These are phyloP conservation scores for Ursus arctos DNA, from an alignment of 2,113 vertebrate species.

Conservation along the genomic window DNA sequence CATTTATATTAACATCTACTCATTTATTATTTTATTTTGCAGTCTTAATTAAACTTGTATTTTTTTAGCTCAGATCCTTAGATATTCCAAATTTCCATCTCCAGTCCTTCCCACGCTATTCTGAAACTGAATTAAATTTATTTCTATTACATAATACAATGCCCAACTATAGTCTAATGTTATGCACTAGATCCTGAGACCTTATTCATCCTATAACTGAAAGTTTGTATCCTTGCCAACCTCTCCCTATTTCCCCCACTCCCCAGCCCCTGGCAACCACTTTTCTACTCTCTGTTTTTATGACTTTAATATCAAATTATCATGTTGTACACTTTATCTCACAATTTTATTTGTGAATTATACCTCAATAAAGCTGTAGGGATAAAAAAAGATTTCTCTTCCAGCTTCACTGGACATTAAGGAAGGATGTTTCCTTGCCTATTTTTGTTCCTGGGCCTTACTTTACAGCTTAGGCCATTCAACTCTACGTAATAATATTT, in stretches of 20 bases:
- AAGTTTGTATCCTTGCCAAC: neutral
- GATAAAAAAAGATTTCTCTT: neutral
- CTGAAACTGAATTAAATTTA: conserved; percentile 13
- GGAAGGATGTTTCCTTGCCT: neutral
- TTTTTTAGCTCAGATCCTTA: conserved; percentile 46
- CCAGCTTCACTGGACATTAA: neutral
- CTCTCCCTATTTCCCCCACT: neutral
- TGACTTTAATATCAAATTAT: neutral
- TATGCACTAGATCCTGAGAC: neutral
- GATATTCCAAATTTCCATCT: conserved; percentile 24
- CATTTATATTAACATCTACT: neutral
- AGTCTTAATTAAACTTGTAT: neutral
- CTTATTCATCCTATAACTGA: neutral
- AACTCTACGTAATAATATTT: neutral
- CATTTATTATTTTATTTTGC: neutral
- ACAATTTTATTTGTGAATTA: neutral
- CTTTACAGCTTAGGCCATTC: neutral
- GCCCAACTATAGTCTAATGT: neutral
- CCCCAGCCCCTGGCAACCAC: neutral
- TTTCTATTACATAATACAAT: neutral
- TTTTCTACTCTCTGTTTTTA: neutral
- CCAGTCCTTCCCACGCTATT: neutral
- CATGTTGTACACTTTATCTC: neutral
- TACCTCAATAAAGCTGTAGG: neutral
- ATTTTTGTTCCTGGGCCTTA: neutral